Evolutionary conservation across 2,888 invertebrate genomes (phyloP), one percentile per base, ranked within the genome.

Genomic region (Drosophila diplacantha): DNA sequence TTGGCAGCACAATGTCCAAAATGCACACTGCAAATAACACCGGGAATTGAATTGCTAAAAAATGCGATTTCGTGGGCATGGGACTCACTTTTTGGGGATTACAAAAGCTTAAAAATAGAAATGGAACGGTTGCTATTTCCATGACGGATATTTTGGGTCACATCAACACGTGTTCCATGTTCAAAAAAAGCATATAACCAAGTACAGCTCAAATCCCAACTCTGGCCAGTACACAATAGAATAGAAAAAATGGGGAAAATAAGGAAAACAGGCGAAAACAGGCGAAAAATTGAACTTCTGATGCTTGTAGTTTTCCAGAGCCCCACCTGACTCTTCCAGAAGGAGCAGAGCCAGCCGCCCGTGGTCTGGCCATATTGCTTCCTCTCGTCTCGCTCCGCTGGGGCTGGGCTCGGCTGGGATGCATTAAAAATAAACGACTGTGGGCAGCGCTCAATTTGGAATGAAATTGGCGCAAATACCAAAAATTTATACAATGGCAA

Each of bases 351-450:
- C 24, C 41, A 41, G 24, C 24, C 41, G 24, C 24, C 44, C 29
- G 29, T 31, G 44, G 44, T 9, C 34, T 32, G 57, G 62, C 69
- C 76, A 69, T 64, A 72, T 78, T 75, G 75, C 81, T 71, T 61
- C 63, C 67, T 32, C 50, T 43, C 57, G 47, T 49, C 43, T 35
- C 44, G 44, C 29, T 50, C 24, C 46, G 57, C 18, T 54, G 60
- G 34, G 72, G 29, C 44, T 18, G 68, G 65, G 71, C 39, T 37
- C 37, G 72, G 39, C 4, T 14, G n/a, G 41, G 73, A 70, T 83
- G 81, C 83, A 80, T 80, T 80, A 81, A 81, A 77, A 83, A 81
- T 80, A 80, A 83, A 80, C 81, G 79, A 83, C 75, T 81, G 75
- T 64, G 83, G 78, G 67, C 68, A 78, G 83, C 70, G 83, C 79